Conservation (phyloP, 2,797 vertebrate species). For the Sebastolobus alascanus region DNA sequence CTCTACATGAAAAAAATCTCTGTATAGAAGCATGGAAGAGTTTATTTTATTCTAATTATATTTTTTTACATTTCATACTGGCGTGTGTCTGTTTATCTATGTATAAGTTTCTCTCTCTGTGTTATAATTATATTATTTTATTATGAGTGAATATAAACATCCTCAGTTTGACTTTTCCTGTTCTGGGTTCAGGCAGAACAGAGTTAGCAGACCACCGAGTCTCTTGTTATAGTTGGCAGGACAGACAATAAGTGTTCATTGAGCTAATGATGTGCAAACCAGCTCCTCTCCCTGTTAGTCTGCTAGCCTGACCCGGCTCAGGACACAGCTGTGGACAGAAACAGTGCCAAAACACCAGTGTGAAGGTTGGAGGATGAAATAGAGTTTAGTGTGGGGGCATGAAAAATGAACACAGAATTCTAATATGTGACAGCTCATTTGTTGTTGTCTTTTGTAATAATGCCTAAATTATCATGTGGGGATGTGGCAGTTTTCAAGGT, state of each 20-base stretch:
- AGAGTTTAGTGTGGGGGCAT: neutral
- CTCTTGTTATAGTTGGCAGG: conserved; percentile 62
- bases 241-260: conserved; percentile 64
- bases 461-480: neutral
- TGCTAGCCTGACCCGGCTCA: conserved; percentile 56
- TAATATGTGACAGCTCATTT: neutral
- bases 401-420: conserved; percentile 1
- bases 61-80: neutral
- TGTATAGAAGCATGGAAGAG: neutral
- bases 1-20: neutral
- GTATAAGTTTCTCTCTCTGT: no score
- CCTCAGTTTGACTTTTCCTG: conserved; percentile 3
- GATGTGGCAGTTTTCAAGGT: neutral
- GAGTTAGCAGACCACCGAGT: conserved; percentile 25
- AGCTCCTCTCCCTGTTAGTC: conserved; percentile 50
- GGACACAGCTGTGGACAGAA: conserved; percentile 64
- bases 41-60: neutral
- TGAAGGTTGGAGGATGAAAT: conserved; percentile 30
- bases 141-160: conserved; percentile 17
- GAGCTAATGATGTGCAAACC: conserved; percentile 76
- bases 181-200: conserved; percentile 12
- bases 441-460: neutral
- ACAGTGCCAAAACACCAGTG: conserved; percentile 52
- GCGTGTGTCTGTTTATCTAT: neutral
- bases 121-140: neutral